phyloP scores from a whole-genome alignment of 2,888 invertebrate genomes.

The Tiphia femorata region DNA sequence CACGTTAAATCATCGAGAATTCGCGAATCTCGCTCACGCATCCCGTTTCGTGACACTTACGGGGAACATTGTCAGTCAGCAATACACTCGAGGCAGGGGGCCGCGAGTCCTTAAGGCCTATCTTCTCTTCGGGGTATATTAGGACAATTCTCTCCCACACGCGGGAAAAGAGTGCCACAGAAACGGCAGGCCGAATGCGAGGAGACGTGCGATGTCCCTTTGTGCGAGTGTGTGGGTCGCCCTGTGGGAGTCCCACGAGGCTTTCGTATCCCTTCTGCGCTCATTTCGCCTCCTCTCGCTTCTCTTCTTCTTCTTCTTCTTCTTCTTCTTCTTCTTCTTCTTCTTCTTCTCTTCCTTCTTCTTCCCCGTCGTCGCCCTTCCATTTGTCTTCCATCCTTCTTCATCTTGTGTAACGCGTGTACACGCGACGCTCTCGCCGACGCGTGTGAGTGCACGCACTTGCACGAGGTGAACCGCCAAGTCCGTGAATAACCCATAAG shows the following conservation, averaged over 20 bases:
- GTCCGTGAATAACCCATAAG: slow-evolving; percentile 20
- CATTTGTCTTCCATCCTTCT: neutral
- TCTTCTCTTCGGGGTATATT: slow-evolving; percentile 40
- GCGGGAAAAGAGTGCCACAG: neutral
- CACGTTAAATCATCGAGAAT: too few relatives aligned
- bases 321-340: slow-evolving; percentile 3
- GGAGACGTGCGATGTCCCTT: slow-evolving; percentile 37
- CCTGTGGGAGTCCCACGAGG: slow-evolving; percentile 44
- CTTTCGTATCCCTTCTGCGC: slow-evolving; percentile 36
- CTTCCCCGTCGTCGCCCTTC: neutral
- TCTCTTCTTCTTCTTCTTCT: neutral
- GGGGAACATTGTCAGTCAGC: slow-evolving; percentile 33
- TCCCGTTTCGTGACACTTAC: too few relatives aligned
- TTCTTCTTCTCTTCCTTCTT: neutral
- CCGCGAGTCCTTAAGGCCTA: slow-evolving; percentile 40
- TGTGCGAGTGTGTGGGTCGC: slow-evolving; percentile 44
- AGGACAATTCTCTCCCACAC: slow-evolving; percentile 37
- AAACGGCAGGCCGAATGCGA: slow-evolving; percentile 5
- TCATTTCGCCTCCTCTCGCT: neutral
- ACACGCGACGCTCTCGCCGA: slow-evolving; percentile 1
- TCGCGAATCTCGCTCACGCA: too few relatives aligned
- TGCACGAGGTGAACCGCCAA: neutral
- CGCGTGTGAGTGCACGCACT: slow-evolving; percentile 6
- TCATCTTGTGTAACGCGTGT: neutral
- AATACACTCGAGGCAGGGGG: slow-evolving; percentile 49